Base-by-base conservation (phyloP, 2,888 invertebrate genomes). In the Sphaeridia pumilis region DNA sequence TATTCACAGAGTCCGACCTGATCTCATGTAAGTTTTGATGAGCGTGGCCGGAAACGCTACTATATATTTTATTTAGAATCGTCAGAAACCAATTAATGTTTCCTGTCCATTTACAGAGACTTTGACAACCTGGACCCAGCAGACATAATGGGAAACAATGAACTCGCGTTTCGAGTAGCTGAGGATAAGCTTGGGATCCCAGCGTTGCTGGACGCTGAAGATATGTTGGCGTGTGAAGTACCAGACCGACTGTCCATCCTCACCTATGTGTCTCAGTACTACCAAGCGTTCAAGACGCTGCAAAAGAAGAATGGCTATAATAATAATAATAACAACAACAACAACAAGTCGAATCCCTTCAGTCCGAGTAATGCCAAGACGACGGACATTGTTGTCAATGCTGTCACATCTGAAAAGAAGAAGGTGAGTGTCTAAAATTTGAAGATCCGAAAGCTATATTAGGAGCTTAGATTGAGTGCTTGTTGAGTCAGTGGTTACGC, bases 1-100 rank as follows among this genome's bases (percentile, higher is more conserved):
- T 71, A 90, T 94, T 67, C 93, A 94, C 74, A 87, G 88, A 72
- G 93, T 90, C 74, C 79, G 92, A 68, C 93, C 93, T 46, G 93
- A 94, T 71, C 78, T 94, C 68, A 90, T 94, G 93, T 93, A 75
- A 88, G 90, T 82, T 26, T 17, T 22, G n/a, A n/a, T n/a, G n/a
- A n/a, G n/a, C n/a, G n/a, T n/a, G n/a, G n/a, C n/a, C n/a, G n/a
- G n/a, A n/a, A n/a, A n/a, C n/a, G n/a, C n/a, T n/a, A n/a, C n/a
- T n/a, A n/a, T n/a, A n/a, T n/a, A n/a, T n/a, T n/a, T n/a, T n/a
- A n/a, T n/a, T n/a, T n/a, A n/a, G n/a, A n/a, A n/a, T n/a, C n/a
- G n/a, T n/a, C n/a, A n/a, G n/a, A n/a, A n/a, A n/a, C n/a, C n/a
- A n/a, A n/a, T n/a, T n/a, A n/a, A n/a, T n/a, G n/a, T n/a, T n/a